A percentile compares a stretch with the other conserved stretches of the same genome.
Evolutionary conservation across 2,888 invertebrate species (phyloP).

Genomic region (Drepana falcataria): DNA sequence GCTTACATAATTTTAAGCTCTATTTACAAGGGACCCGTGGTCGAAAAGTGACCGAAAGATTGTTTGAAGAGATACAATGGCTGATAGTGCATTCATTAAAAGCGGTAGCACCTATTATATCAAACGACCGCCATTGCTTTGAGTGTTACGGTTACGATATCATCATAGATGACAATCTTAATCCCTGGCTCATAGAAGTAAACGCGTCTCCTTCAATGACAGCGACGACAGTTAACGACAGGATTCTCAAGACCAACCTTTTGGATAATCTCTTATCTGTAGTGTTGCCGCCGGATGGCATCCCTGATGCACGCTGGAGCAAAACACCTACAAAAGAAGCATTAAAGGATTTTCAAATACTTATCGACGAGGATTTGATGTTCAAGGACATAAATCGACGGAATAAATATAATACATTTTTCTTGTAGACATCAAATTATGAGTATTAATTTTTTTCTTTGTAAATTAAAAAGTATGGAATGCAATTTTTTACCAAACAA

Average conservation of each 20-base stretch:
- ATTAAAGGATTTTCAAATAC: constrained; percentile 87
- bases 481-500: neutral
- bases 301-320: constrained; percentile 92
- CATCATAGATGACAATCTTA: constrained; percentile 93
- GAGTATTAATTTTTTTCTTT: neutral
- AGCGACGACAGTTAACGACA: constrained; percentile 94
- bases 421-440: constrained; percentile 4
- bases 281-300: constrained; percentile 90
- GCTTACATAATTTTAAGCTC: constrained; percentile 90
- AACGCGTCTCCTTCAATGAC: constrained; percentile 96
- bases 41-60: constrained; percentile 88
- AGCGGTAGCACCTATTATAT: constrained; percentile 93
- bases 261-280: constrained; percentile 94
- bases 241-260: constrained; percentile 94
- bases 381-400: constrained; percentile 59
- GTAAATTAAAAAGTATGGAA: neutral
- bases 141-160: constrained; percentile 97
- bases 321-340: constrained; percentile 85
- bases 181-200: constrained; percentile 95
- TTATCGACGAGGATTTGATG: constrained; percentile 85
- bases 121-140: constrained; percentile 93
- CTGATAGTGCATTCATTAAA: constrained; percentile 94
- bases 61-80: constrained; percentile 93
- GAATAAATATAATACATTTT: constrained; percentile 16
- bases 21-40: constrained; percentile 94